These are phyloP conservation scores for Pholis gunnellus DNA, from an alignment of 2,113 vertebrate species.

Conservation along the genomic window DNA sequence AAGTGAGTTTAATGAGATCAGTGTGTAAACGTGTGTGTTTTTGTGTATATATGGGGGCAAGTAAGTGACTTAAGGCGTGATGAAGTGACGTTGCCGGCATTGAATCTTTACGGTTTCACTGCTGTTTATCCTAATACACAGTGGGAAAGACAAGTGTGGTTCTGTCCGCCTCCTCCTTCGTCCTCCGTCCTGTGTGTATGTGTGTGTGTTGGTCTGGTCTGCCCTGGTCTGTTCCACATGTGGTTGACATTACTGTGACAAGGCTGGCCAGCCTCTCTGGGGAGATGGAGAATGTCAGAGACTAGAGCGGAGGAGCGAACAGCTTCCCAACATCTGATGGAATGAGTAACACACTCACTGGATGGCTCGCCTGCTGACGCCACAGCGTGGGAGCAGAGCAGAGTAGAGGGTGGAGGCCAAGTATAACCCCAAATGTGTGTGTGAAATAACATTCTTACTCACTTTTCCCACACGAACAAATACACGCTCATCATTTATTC, in stretches of 20 bases:
- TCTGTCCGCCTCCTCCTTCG: slow-evolving; percentile 43
- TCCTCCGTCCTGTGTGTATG: slow-evolving; percentile 33
- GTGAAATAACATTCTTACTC: slow-evolving; percentile 59
- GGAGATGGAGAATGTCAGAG: slow-evolving; percentile 85
- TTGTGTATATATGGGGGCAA: slow-evolving; percentile 28
- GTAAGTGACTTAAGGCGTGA: slow-evolving; percentile 7
- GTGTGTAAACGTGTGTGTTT: slow-evolving; percentile 30
- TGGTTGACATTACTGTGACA: slow-evolving; percentile 89
- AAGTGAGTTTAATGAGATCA: slow-evolving; percentile 17
- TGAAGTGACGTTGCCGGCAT: slow-evolving; percentile 17
- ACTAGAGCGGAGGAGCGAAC: slow-evolving; percentile 73
- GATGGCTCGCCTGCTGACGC: slow-evolving; percentile 72
- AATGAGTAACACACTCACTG: slow-evolving; percentile 82
- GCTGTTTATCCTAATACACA: slow-evolving; percentile 66
- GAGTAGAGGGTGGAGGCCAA: slow-evolving; percentile 74
- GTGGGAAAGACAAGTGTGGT: slow-evolving; percentile 65
- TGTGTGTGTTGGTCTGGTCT: slow-evolving; percentile 35
- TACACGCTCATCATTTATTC: not conserved
- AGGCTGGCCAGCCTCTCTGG: slow-evolving; percentile 81
- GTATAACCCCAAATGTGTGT: slow-evolving; percentile 71
- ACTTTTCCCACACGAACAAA: slow-evolving; percentile 7
- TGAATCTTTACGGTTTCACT: slow-evolving; percentile 61
- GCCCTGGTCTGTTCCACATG: slow-evolving; percentile 81
- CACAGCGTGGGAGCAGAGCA: slow-evolving; percentile 82
- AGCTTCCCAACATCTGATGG: slow-evolving; percentile 86